Evolutionary conservation across 2,797 vertebrate species (phyloP).

Genomic region (Aselliscus stoliczkanus): DNA sequence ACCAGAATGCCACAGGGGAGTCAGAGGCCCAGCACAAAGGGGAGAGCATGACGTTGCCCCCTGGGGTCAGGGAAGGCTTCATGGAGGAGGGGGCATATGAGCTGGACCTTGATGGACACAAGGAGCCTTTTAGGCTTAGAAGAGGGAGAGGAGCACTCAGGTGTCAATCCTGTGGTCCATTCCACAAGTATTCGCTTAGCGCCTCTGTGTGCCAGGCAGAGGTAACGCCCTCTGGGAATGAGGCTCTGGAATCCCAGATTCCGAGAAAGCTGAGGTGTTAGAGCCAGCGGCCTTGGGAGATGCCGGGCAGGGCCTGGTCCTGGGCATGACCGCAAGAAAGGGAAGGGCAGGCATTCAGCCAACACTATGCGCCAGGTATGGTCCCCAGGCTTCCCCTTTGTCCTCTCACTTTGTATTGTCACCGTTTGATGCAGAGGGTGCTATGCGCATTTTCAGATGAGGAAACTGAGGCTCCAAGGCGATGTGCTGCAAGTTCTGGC

Average conservation of each 20-base stretch:
- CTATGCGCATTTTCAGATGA: not conserved
- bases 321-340: not conserved
- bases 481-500: not conserved
- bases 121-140: not conserved
- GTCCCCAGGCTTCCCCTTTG: not conserved
- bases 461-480: not conserved
- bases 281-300: not conserved
- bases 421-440: not conserved
- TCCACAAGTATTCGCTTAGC: not conserved
- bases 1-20: not conserved
- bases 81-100: not conserved
- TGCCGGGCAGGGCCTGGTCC: not conserved
- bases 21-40: not conserved
- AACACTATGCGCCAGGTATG: not conserved
- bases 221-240: not conserved
- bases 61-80: not conserved
- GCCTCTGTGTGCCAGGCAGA: not conserved
- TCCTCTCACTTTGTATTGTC: not conserved
- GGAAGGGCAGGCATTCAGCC: not conserved
- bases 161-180: not conserved
- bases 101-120: not conserved
- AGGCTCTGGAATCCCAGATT: not conserved
- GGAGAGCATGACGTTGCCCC: not conserved
- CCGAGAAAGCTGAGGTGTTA: not conserved
- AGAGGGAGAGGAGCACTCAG: not conserved